Conservation (phyloP, 1,140 invertebrate species). For the Drosophila teissieri region DNA sequence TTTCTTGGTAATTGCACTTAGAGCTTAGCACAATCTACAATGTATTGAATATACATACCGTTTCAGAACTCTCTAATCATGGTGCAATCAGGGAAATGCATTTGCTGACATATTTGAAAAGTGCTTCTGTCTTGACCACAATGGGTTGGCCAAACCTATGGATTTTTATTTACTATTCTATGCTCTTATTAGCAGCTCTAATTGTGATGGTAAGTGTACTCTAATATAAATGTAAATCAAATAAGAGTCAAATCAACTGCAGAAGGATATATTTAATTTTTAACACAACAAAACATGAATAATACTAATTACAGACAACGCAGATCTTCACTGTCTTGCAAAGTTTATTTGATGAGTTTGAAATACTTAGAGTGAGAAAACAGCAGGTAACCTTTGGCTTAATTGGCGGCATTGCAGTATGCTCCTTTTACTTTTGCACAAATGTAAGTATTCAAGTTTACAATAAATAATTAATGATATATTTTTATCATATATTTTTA, state of each 20-base stretch:
- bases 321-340: conserved; percentile 62
- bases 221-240: too few species aligned
- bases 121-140: conserved; percentile 43
- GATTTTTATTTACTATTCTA: conserved; percentile 63
- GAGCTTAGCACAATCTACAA: background rate
- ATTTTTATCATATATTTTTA: too few species aligned
- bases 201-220: conserved; percentile 52
- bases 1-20: conserved; percentile 26
- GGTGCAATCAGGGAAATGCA: conserved; percentile 11
- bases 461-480: too few species aligned
- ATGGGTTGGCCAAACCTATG: conserved; percentile 56
- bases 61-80: conserved; percentile 30
- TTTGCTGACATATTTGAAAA: conserved; percentile 59
- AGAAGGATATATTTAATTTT: too few species aligned
- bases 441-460: conserved; percentile 47
- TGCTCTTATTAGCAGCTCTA: conserved; percentile 53
- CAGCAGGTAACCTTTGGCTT: conserved; percentile 50
- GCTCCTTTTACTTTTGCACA: conserved; percentile 62
- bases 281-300: too few species aligned
- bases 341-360: conserved; percentile 78
- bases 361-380: conserved; percentile 43
- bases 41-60: too few species aligned
- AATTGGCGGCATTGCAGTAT: conserved; percentile 38
- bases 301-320: conserved; percentile 36
- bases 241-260: too few species aligned